A percentile compares a stretch with the other conserved stretches of the same genome.
Conservation (phyloP, 1,140 invertebrate genomes). For the Drosophila ambigua region DNA sequence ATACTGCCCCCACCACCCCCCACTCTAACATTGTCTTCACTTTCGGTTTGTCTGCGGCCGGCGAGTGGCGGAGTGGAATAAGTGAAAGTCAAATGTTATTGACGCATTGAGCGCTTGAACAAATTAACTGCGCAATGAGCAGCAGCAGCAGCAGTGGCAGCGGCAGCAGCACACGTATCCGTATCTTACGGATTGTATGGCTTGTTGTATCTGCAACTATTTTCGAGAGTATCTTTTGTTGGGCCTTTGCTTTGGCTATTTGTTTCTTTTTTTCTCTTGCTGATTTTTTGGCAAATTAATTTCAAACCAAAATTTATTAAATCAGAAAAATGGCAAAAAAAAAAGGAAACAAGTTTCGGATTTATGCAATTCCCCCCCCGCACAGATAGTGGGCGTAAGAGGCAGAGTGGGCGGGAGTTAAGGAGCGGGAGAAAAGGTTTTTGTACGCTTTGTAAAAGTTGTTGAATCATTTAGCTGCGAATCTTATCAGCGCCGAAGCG, state of each 20-base stretch:
- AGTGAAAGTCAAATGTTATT: constrained; percentile 80
- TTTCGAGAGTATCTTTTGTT: constrained; percentile 44
- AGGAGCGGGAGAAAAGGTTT: too few relatives aligned
- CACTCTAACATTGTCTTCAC: constrained; percentile 35
- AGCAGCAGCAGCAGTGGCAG: constrained; percentile 13
- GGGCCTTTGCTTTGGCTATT: constrained; percentile 17
- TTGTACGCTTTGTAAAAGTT: constrained; percentile 19
- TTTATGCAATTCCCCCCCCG: constrained; percentile 37
- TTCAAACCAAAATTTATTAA: constrained; percentile 50
- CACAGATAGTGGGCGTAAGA: too few relatives aligned
- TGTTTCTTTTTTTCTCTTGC: constrained; percentile 36
- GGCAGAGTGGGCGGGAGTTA: too few relatives aligned
- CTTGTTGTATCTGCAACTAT: constrained; percentile 41
- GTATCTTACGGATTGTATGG: neutral
- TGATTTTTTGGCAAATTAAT: constrained; percentile 48
- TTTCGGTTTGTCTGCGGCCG: constrained; percentile 41
- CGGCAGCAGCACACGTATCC: constrained; percentile 7
- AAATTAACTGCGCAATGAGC: constrained; percentile 80
- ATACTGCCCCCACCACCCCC: constrained; percentile 5
- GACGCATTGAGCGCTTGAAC: constrained; percentile 78
- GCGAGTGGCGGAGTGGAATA: constrained; percentile 56
- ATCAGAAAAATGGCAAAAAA: constrained; percentile 41
- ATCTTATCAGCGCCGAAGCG: constrained; percentile 22
- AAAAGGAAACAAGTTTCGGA: constrained; percentile 53
- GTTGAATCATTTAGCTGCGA: constrained; percentile 31